phyloP scores from a whole-genome alignment of 1,140 invertebrate genomes.

The Drosophila quadrilineata region DNA sequence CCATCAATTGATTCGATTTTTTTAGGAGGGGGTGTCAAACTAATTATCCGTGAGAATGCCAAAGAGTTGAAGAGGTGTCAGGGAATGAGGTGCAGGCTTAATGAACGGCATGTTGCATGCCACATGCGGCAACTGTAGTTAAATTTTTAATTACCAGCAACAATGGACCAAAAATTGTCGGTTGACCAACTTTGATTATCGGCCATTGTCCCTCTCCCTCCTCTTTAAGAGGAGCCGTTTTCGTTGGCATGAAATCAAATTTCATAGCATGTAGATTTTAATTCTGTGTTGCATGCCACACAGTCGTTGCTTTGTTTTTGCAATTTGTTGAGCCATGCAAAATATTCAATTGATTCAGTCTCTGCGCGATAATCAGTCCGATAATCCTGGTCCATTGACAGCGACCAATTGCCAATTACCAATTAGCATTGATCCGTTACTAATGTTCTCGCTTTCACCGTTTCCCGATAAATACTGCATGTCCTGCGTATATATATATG shows the following conservation, averaged over 20 bases:
- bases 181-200: conserved; percentile 22
- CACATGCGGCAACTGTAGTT: conserved; percentile 16
- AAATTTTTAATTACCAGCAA: conserved; percentile 48
- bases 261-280: conserved; percentile 19
- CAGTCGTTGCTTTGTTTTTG: neutral
- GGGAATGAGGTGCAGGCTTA: conserved; percentile 20
- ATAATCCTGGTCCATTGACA: conserved; percentile 3
- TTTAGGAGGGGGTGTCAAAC: neutral
- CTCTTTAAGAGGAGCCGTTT: no score
- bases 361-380: conserved; percentile 2
- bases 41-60: conserved; percentile 16
- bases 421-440: conserved; percentile 26
- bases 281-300: conserved; percentile 35
- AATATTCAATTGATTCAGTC: no score
- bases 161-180: conserved; percentile 13
- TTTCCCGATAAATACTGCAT: neutral
- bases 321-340: neutral
- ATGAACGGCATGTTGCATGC: conserved; percentile 22
- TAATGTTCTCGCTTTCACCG: conserved; percentile 4
- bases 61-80: conserved; percentile 8
- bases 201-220: conserved; percentile 8
- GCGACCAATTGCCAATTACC: no score
- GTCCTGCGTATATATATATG: neutral
- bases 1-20: conserved; percentile 9
- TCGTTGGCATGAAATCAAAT: conserved; percentile 19